These are phyloP conservation scores for Canis aureus DNA, from an alignment of 2,113 vertebrate genomes.

Conservation along the genomic window DNA sequence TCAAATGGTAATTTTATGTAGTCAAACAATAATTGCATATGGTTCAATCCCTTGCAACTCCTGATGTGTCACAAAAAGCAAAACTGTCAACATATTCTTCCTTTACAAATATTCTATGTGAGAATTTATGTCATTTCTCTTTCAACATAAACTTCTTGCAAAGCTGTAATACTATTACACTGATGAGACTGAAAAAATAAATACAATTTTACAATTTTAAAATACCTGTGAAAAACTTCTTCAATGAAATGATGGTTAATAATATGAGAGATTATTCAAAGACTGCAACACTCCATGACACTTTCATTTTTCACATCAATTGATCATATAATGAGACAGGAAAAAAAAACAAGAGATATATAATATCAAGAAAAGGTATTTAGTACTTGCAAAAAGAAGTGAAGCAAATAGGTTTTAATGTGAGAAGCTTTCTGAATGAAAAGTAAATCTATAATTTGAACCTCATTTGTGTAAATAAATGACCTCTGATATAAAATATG, in stretches of 20 bases:
- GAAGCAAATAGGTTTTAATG: slow-evolving; percentile 52
- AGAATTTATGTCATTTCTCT: slow-evolving; percentile 62
- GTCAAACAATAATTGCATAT: slow-evolving; percentile 42
- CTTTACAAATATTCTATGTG: neutral
- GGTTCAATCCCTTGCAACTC: slow-evolving; percentile 38
- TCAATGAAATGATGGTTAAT: slow-evolving; percentile 6
- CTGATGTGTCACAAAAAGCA: slow-evolving; percentile 22
- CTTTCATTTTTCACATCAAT: slow-evolving; percentile 6
- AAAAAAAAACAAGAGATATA: accelerated
- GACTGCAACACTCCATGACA: neutral
- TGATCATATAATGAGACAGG: slow-evolving; percentile 32
- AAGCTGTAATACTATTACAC: slow-evolving; percentile 11
- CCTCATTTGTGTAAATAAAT: neutral
- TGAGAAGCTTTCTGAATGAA: neutral
- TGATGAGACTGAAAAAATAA: slow-evolving; percentile 41
- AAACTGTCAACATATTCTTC: slow-evolving; percentile 46
- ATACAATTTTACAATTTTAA: neutral
- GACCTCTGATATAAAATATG: neutral
- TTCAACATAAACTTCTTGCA: slow-evolving; percentile 26
- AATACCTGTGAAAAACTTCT: slow-evolving; percentile 20
- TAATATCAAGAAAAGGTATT: slow-evolving; percentile 29
- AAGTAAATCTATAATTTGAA: slow-evolving; percentile 68
- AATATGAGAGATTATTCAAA: slow-evolving; percentile 34
- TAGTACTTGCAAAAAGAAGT: neutral
- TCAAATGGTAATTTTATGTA: slow-evolving; percentile 61